Percentiles rank a stretch among this genome's conserved stretches.
Conservation (phyloP, 2,888 invertebrate species). For the Pollenia angustigena region DNA sequence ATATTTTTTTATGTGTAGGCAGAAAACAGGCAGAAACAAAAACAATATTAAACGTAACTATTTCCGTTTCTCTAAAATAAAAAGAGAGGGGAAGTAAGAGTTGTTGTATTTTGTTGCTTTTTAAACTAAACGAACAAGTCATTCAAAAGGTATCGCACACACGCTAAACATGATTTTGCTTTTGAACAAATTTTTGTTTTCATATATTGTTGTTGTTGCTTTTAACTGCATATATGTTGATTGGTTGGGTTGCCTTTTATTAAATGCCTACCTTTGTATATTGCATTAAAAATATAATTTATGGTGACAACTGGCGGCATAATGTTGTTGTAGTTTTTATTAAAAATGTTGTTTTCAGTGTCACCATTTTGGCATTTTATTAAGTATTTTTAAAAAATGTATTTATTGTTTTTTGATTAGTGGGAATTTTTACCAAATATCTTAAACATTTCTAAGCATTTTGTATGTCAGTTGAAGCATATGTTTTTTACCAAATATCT, state of each 20-base stretch:
- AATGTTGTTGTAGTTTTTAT: conserved; percentile 31
- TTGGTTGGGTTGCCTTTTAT: conserved; percentile 18
- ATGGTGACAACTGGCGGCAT: conserved; percentile 63
- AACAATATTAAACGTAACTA: neutral
- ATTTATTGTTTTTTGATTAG: no score
- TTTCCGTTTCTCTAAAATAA: conserved; percentile 34
- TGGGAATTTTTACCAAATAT: no score
- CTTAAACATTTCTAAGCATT: no score
- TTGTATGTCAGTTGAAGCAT: no score
- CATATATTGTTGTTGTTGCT: conserved; percentile 14
- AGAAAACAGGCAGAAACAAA: neutral
- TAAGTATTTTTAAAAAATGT: no score
- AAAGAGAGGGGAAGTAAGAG: neutral
- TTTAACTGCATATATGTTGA: conserved; percentile 13
- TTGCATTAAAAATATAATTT: conserved; percentile 63
- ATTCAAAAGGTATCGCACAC: conserved; percentile 31
- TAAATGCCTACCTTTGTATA: conserved; percentile 27
- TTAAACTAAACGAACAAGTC: conserved; percentile 25
- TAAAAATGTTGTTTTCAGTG: neutral
- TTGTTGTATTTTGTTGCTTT: conserved; percentile 1
- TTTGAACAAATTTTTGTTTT: conserved; percentile 21
- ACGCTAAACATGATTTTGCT: conserved; percentile 27
- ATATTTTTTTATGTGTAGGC: no score
- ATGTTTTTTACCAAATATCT: no score
- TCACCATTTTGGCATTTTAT: no score